These are phyloP conservation scores for Tamias sibiricus DNA, from an alignment of 2,113 vertebrate species.

Conservation along the genomic window DNA sequence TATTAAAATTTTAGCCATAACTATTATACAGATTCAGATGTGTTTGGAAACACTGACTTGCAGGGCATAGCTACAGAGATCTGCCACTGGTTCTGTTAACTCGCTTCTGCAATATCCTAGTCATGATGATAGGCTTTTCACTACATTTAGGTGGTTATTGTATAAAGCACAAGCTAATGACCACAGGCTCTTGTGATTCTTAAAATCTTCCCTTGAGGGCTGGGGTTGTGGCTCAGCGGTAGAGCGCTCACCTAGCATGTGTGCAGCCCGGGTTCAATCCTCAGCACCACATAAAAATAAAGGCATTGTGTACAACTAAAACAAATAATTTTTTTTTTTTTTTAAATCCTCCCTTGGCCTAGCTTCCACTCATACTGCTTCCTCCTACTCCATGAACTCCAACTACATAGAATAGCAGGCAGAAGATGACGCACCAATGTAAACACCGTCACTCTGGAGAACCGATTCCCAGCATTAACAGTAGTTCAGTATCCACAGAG, in stretches of 20 bases:
- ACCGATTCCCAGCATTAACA: fast-evolving
- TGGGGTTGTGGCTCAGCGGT: too few relatives aligned
- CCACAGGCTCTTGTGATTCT: neutral
- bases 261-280: too few relatives aligned
- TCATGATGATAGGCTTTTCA: neutral
- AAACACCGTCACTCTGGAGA: neutral
- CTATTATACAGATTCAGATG: neutral
- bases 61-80: neutral
- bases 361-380: neutral
- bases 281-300: too few relatives aligned
- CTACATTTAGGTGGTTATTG: neutral
- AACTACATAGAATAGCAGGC: neutral
- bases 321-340: too few relatives aligned
- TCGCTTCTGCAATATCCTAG: neutral
- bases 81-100: neutral
- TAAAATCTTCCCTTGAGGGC: too few relatives aligned
- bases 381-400: neutral
- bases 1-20: too few relatives aligned
- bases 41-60: slow-evolving; percentile 5
- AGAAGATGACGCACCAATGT: neutral
- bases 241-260: too few relatives aligned
- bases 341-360: neutral
- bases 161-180: neutral
- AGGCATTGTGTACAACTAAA: too few relatives aligned
- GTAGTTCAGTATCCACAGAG: neutral